Conservation (phyloP, 2,888 invertebrate species). For the Cabera pusaria region DNA sequence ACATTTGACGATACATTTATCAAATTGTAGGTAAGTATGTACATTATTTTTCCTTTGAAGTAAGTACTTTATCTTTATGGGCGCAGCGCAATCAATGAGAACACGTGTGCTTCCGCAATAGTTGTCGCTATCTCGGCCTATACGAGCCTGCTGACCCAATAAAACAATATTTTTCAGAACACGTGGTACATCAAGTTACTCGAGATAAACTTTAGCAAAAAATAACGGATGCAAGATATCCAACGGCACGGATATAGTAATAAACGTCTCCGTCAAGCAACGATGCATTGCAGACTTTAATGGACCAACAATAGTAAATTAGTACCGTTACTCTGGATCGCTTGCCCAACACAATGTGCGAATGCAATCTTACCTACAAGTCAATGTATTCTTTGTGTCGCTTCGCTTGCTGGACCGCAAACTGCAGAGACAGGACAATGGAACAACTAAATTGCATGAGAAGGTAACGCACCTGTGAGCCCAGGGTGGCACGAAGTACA, state of each 20-base stretch:
- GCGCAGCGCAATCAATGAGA: conserved; percentile 27
- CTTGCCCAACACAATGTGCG: conserved; percentile 41
- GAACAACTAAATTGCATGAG: conserved; percentile 11
- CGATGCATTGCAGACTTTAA: conserved; percentile 33
- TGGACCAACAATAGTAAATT: conserved; percentile 35
- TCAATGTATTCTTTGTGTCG: conserved; percentile 9
- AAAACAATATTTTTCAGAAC: conserved; percentile 41
- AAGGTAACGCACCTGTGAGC: conserved; percentile 90
- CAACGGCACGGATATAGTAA: neutral
- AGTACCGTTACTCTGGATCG: conserved; percentile 39
- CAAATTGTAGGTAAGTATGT: too few species aligned
- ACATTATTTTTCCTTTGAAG: conserved; percentile 19
- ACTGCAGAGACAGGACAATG: conserved; percentile 22
- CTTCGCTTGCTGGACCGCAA: conserved; percentile 1
- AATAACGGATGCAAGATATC: conserved; percentile 3
- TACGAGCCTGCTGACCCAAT: conserved; percentile 17
- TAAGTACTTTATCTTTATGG: conserved; percentile 22
- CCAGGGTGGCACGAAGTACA: conserved; percentile 97
- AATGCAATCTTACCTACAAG: conserved; percentile 17
- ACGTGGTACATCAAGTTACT: conserved; percentile 30
- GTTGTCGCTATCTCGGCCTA: conserved; percentile 36
- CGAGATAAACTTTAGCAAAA: conserved; percentile 9
- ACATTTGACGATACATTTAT: too few species aligned
- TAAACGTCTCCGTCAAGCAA: neutral
- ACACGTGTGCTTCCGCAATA: conserved; percentile 47